Percentiles rank a stretch among this genome's conserved stretches.
Conservation (phyloP, 2,113 vertebrate species). For the Seriola dumerili region DNA sequence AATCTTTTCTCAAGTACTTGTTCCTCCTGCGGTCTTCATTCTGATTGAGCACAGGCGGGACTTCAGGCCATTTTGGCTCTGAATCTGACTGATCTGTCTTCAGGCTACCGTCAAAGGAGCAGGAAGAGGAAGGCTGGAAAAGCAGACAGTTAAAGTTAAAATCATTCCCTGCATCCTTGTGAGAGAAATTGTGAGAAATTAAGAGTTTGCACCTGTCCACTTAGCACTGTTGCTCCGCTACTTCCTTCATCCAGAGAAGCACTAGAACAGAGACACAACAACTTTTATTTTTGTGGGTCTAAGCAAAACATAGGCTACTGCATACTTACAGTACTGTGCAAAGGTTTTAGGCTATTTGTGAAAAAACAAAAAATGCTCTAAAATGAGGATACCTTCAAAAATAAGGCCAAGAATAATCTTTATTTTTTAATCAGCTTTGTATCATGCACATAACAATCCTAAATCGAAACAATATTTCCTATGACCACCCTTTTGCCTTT, state of each 20-base stretch:
- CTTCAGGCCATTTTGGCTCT: conserved; percentile 92
- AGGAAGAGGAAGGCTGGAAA: conserved; percentile 81
- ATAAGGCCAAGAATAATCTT: too few relatives aligned
- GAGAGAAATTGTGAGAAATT: not conserved
- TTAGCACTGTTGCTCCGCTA: conserved; percentile 86
- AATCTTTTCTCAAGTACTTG: conserved; percentile 97
- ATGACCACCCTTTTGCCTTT: not conserved
- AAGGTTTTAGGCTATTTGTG: not conserved
- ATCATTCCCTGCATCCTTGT: not conserved
- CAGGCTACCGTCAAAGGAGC: conserved; percentile 86
- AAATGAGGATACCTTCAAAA: too few relatives aligned
- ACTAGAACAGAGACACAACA: conserved; percentile 77
- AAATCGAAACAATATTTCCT: not conserved
- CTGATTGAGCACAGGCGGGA: conserved; percentile 92
- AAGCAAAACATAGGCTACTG: not conserved
- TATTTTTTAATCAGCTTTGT: too few relatives aligned
- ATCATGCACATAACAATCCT: not conserved
- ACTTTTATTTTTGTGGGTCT: not conserved
- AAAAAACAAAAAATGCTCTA: too few relatives aligned
- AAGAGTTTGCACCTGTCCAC: conserved; percentile 88
- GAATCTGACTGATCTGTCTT: conserved; percentile 85
- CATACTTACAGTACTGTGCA: not conserved
- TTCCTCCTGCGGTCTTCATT: conserved; percentile 93
- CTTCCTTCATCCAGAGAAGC: conserved; percentile 91
- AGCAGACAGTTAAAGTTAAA: not conserved